phyloP scores from a whole-genome alignment of 2,888 invertebrate species.

The Leuctra nigra region DNA sequence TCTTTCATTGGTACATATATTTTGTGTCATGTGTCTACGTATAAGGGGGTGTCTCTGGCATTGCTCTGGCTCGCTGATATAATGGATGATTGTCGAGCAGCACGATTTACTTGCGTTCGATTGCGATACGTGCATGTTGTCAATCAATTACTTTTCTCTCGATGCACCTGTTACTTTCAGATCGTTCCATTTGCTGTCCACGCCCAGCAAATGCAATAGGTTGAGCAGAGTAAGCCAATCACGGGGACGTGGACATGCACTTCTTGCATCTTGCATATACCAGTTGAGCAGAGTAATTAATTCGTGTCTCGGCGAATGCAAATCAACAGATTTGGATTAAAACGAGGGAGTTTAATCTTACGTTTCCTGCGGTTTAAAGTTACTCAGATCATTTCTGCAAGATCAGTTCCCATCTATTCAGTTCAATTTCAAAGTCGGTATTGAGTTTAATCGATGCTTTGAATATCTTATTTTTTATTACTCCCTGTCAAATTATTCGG shows the following conservation, averaged over 20 bases:
- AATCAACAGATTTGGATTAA: slow-evolving; percentile 7
- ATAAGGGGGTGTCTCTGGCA: background rate
- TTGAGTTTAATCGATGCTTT: no score
- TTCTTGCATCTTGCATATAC: background rate
- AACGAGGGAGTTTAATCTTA: slow-evolving; percentile 3
- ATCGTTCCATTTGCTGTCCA: background rate
- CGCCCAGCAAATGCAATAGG: background rate
- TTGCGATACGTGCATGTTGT: background rate
- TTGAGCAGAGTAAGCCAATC: slow-evolving; percentile 1
- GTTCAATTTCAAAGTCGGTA: no score
- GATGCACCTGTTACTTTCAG: background rate
- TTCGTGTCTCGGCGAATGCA: background rate
- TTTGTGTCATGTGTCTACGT: slow-evolving; percentile 33
- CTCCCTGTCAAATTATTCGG: no score
- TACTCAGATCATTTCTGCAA: slow-evolving; percentile 8
- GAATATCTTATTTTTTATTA: no score
- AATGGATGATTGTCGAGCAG: background rate
- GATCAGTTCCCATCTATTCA: slow-evolving; percentile 1
- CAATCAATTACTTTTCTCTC: background rate
- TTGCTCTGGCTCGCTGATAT: no score
- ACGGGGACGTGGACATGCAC: background rate
- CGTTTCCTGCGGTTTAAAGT: slow-evolving; percentile 6
- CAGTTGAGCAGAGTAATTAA: slow-evolving; percentile 4
- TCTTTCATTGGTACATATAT: slow-evolving; percentile 45
- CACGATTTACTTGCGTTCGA: background rate